phyloP scores from a whole-genome alignment of 2,888 invertebrate genomes.

The Trissolcus brochymenae region DNA sequence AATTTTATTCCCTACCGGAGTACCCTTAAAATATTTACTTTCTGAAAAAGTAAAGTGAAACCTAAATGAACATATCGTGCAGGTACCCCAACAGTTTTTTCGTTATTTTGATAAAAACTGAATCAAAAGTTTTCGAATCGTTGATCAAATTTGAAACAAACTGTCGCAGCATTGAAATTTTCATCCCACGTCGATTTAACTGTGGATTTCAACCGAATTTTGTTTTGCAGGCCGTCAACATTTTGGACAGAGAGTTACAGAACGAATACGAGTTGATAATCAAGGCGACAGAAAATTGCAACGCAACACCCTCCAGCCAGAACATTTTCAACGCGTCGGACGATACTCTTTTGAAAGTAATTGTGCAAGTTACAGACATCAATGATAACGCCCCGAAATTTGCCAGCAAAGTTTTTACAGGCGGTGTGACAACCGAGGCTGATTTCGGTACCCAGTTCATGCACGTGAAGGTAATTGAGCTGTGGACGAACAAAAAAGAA shows the following conservation, averaged over 20 bases:
- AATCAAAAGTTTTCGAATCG: too few relatives aligned
- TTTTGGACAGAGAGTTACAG: constrained; percentile 86
- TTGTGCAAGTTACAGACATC: constrained; percentile 86
- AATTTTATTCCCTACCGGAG: constrained; percentile 3
- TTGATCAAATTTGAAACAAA: too few relatives aligned
- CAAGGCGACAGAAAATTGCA: constrained; percentile 90
- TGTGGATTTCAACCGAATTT: too few relatives aligned
- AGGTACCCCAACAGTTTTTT: constrained; percentile 5
- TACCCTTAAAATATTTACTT: constrained; percentile 5
- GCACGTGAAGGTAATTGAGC: constrained; percentile 83
- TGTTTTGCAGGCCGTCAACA: constrained; percentile 77
- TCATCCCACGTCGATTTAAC: too few relatives aligned
- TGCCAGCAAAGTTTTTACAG: constrained; percentile 88
- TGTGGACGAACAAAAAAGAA: background rate
- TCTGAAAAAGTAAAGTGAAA: background rate
- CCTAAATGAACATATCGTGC: background rate
- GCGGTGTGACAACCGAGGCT: constrained; percentile 95
- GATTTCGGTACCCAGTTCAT: constrained; percentile 93
- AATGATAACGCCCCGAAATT: constrained; percentile 95
- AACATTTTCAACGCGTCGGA: constrained; percentile 79
- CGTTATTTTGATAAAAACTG: too few relatives aligned
- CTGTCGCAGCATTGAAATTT: too few relatives aligned
- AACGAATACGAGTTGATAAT: constrained; percentile 84
- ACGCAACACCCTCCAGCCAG: constrained; percentile 79
- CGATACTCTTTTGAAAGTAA: constrained; percentile 84